Conservation (phyloP, 1,140 invertebrate species). For the Drosophila mauritiana region DNA sequence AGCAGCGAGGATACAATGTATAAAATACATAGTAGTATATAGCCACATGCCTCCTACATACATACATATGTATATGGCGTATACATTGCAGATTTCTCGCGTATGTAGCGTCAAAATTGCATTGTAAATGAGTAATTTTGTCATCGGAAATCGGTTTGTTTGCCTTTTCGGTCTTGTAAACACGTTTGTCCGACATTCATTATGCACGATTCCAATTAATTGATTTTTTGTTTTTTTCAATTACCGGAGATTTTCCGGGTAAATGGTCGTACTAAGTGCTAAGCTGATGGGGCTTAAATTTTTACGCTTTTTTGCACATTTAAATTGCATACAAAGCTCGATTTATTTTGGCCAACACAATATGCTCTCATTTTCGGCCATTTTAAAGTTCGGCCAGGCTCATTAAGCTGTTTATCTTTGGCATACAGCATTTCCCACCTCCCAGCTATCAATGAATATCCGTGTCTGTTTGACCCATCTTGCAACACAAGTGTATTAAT, state of each 20-base stretch:
- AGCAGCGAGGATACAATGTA: constrained; percentile 1
- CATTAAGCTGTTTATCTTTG: constrained; percentile 4
- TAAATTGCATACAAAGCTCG: constrained; percentile 3
- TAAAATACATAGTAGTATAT: background rate
- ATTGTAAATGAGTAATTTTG: constrained; percentile 46
- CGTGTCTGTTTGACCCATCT: background rate
- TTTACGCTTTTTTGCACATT: constrained; percentile 20
- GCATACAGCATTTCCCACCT: background rate
- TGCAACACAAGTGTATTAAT: background rate
- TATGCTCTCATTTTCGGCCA: background rate
- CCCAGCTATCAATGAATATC: background rate
- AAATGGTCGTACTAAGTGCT: constrained; percentile 24
- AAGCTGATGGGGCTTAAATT: constrained; percentile 19
- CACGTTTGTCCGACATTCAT: constrained; percentile 51
- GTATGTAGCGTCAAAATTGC: constrained; percentile 33
- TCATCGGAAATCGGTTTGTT: constrained; percentile 48
- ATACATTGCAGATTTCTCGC: background rate
- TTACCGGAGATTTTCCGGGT: constrained; percentile 31
- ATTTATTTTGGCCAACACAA: background rate
- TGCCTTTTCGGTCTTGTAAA: constrained; percentile 49
- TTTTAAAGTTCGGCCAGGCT: background rate
- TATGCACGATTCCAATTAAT: constrained; percentile 50
- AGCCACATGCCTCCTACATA: background rate
- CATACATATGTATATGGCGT: constrained; percentile 2
- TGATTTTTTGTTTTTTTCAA: constrained; percentile 33